phyloP scores from a whole-genome alignment of 2,888 invertebrate genomes.

The Ceramica pisi region DNA sequence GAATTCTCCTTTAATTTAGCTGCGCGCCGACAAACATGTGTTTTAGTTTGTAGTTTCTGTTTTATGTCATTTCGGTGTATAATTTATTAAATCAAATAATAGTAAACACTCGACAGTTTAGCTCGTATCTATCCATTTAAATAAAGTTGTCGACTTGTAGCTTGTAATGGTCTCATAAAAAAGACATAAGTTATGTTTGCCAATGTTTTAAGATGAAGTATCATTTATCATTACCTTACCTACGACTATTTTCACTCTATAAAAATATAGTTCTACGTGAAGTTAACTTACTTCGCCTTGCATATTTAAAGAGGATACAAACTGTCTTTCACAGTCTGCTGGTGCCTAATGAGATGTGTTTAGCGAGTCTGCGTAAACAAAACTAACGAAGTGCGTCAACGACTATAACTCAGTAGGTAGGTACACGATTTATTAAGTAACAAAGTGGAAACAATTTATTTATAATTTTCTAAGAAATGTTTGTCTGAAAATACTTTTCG shows the following conservation, averaged over 20 bases:
- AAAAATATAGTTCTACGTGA: not conserved
- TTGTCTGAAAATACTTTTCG: not conserved
- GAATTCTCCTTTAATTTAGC: too few relatives aligned
- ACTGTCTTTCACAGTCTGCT: slow-evolving; percentile 61
- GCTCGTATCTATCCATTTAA: not conserved
- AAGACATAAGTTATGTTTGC: too few relatives aligned
- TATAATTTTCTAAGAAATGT: not conserved
- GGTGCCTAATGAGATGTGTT: slow-evolving; percentile 59
- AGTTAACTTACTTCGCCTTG: slow-evolving; percentile 25
- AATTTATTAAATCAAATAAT: too few relatives aligned
- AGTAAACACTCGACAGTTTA: too few relatives aligned
- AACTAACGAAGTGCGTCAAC: slow-evolving; percentile 54
- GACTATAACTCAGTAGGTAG: slow-evolving; percentile 1
- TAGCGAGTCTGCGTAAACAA: slow-evolving; percentile 45
- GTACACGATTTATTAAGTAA: not conserved
- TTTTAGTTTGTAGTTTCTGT: too few relatives aligned
- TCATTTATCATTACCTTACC: not conserved
- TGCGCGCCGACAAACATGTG: too few relatives aligned
- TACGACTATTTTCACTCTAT: not conserved
- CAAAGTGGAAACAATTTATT: not conserved
- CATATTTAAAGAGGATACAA: slow-evolving; percentile 51
- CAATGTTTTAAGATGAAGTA: too few relatives aligned
- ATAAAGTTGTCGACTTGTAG: not conserved
- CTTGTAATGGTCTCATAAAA: not conserved
- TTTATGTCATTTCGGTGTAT: too few relatives aligned